phyloP scores from a whole-genome alignment of 2,888 invertebrate genomes.

The Synergus umbraculus region DNA sequence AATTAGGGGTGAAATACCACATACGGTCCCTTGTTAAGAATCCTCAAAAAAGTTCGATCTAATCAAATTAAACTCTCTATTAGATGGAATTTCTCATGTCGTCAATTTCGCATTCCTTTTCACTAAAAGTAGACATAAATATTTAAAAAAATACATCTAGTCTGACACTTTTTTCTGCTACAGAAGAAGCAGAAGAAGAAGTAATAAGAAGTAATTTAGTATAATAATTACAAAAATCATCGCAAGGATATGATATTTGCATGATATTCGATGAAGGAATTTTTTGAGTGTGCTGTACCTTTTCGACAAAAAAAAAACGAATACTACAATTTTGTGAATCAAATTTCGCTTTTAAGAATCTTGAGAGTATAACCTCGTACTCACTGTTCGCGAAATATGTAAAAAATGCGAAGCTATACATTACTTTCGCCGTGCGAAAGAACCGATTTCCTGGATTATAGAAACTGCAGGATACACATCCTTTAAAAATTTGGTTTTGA shows the following conservation, averaged over 20 bases:
- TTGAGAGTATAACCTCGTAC: background rate
- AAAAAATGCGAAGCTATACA: background rate
- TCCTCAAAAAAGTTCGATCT: background rate
- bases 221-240: background rate
- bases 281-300: background rate
- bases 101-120: background rate
- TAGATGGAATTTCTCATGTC: background rate
- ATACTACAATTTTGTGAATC: background rate
- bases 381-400: background rate
- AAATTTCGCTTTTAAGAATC: background rate
- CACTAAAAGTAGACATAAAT: no score
- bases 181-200: no score
- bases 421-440: background rate
- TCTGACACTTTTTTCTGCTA: no score
- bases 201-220: no score
- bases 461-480: slow-evolving; percentile 8
- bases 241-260: background rate
- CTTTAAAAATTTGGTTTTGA: slow-evolving; percentile 26
- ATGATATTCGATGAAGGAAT: background rate
- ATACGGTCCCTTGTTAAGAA: background rate
- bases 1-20: background rate
- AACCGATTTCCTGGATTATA: slow-evolving; percentile 7
- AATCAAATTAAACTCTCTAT: slow-evolving; percentile 1
- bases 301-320: background rate
- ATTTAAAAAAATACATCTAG: no score